Conservation (phyloP, 2,113 vertebrate genomes). For the Fulmarus glacialis region DNA sequence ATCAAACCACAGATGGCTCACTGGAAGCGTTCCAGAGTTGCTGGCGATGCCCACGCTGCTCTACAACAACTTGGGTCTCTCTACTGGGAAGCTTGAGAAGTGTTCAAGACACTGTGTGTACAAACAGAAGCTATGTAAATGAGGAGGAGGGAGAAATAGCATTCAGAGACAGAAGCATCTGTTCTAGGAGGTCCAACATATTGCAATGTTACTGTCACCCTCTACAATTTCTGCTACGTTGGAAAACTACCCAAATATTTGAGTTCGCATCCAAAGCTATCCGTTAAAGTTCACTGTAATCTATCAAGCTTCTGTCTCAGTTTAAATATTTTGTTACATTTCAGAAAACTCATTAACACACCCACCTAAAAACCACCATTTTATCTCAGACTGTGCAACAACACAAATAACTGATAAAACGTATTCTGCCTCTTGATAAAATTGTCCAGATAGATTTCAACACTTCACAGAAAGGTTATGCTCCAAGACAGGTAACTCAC, state of each 20-base stretch:
- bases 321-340: not conserved
- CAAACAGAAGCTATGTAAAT: conserved; percentile 7
- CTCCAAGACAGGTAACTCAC: not conserved
- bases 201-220: not conserved
- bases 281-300: not conserved
- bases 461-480: not conserved
- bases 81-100: not conserved
- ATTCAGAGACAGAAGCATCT: not conserved
- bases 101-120: not conserved
- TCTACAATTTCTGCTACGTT: not conserved
- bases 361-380: not conserved
- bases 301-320: not conserved
- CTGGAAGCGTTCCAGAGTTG: not conserved
- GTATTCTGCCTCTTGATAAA: not conserved
- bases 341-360: not conserved
- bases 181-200: not conserved
- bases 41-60: not conserved
- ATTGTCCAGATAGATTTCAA: not conserved
- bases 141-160: not conserved
- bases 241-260: not conserved
- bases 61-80: not conserved
- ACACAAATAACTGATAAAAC: not conserved
- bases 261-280: not conserved
- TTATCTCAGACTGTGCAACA: not conserved
- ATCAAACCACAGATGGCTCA: conserved; percentile 50